phyloP scores from a whole-genome alignment of 2,888 invertebrate species.

The Notodonta dromedarius region DNA sequence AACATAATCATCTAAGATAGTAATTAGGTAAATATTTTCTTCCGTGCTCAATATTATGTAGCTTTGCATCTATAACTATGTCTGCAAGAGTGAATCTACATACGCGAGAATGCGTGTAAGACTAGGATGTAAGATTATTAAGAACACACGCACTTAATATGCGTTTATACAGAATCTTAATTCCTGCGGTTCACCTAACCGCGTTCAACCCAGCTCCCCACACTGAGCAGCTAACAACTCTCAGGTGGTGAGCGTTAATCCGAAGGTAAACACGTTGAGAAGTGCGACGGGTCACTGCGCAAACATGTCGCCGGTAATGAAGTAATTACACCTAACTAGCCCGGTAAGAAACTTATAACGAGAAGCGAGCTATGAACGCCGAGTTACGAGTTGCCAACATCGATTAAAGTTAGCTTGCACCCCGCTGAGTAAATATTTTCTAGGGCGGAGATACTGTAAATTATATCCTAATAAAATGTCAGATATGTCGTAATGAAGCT shows the following conservation, averaged over 20 bases:
- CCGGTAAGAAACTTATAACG: slow-evolving; percentile 35
- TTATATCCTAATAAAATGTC: too few species aligned
- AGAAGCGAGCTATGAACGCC: slow-evolving; percentile 22
- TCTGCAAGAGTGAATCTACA: too few species aligned
- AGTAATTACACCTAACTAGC: slow-evolving; percentile 35
- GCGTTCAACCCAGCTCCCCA: background rate
- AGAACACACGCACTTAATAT: too few species aligned
- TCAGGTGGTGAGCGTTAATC: slow-evolving; percentile 12
- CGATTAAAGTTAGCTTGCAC: slow-evolving; percentile 36
- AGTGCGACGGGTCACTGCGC: slow-evolving; percentile 16
- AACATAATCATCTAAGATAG: too few species aligned
- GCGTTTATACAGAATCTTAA: background rate
- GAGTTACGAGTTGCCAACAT: slow-evolving; percentile 30
- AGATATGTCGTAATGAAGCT: too few species aligned
- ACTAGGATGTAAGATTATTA: too few species aligned
- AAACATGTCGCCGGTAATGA: slow-evolving; percentile 37
- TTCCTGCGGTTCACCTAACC: background rate
- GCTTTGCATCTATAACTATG: too few species aligned
- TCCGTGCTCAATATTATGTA: too few species aligned
- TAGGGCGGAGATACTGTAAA: too few species aligned
- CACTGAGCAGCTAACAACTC: slow-evolving; percentile 14
- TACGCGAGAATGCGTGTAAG: too few species aligned
- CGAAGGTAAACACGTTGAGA: slow-evolving; percentile 15
- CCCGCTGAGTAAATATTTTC: slow-evolving; percentile 7
- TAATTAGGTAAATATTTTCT: too few species aligned